Base-by-base conservation (phyloP, 2,113 vertebrate species). In the Eptatretus burgeri region DNA sequence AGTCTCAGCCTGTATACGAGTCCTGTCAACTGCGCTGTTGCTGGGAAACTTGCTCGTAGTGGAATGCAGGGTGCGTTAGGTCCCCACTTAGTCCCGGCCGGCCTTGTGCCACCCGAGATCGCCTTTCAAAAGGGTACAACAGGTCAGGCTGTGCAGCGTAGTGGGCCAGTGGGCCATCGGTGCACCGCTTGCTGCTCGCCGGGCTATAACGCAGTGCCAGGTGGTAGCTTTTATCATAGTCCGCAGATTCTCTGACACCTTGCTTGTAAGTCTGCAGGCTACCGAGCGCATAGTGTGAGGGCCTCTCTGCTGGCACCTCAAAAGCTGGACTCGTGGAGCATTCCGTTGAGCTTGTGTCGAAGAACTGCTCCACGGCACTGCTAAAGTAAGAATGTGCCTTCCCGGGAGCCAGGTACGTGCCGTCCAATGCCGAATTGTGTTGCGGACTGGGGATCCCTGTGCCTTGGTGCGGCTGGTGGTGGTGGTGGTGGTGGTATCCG, bases 181-280 rank as follows among this genome's bases (percentile, higher is more conserved):
- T 7, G 27, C 27, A 41, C 27, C 27, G 27, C 27, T 41, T 41
- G 7, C 27, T 7, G 27, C 27, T 41, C 7, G 27, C 27, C 3
- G 27, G 27, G 27, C 27, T 41, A 41, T 41, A 41, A 41, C 27
- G 27, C 27, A 41, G 27, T 7, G 27, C 27, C 27, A 41, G 27
- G 27, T 41, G 27, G 27, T 41, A 41, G 27, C 27, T 41, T 41
- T 41, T 41, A 41, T 41, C 27, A 7, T 41, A 41, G 27, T 41
- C 27, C 27, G 27, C 27, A 41, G 27, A 41, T 41, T 41, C 27
- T 7, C 27, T 84, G 0, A 77, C 77, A 60, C 91, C 88, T 70
- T 83, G 88, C 77, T 94, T 95, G 70, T 91, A 76, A 69, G 85
- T 75, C 72, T 87, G 89, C 71, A 83, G 93, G 19, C 91, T 81